phyloP scores from a whole-genome alignment of 2,113 vertebrate genomes.

The Chaenocephalus aceratus region DNA sequence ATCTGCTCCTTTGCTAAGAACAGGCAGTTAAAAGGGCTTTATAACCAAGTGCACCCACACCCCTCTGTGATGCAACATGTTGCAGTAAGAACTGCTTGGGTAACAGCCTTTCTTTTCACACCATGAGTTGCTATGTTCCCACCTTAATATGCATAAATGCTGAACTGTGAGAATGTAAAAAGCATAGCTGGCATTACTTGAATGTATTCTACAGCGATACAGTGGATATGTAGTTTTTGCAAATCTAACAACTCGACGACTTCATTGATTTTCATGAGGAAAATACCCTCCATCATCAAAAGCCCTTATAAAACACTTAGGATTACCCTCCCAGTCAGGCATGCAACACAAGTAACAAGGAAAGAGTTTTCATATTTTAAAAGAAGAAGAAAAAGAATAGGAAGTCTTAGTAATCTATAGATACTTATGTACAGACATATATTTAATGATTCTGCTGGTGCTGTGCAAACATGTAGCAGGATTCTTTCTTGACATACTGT shows the following conservation, averaged over 20 bases:
- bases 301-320: conserved; percentile 50
- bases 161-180: conserved; percentile 73
- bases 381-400: neutral
- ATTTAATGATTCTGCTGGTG: neutral
- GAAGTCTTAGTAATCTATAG: neutral
- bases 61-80: conserved; percentile 82
- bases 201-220: conserved; percentile 73
- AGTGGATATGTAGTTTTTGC: conserved; percentile 68
- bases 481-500: conserved; percentile 1
- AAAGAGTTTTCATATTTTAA: neutral
- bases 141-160: conserved; percentile 79
- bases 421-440: neutral
- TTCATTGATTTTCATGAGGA: conserved; percentile 70
- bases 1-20: conserved; percentile 75
- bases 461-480: neutral
- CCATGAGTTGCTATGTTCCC: conserved; percentile 76
- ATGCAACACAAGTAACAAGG: conserved; percentile 24
- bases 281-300: conserved; percentile 58
- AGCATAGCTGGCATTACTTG: conserved; percentile 68
- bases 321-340: conserved; percentile 36
- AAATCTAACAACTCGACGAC: conserved; percentile 54
- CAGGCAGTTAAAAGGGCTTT: conserved; percentile 74
- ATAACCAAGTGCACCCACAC: conserved; percentile 70
- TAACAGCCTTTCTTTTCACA: conserved; percentile 72
- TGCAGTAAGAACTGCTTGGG: conserved; percentile 74